Evolutionary conservation across 2,888 invertebrate species (phyloP).

Genomic region (Dynastes tityus): DNA sequence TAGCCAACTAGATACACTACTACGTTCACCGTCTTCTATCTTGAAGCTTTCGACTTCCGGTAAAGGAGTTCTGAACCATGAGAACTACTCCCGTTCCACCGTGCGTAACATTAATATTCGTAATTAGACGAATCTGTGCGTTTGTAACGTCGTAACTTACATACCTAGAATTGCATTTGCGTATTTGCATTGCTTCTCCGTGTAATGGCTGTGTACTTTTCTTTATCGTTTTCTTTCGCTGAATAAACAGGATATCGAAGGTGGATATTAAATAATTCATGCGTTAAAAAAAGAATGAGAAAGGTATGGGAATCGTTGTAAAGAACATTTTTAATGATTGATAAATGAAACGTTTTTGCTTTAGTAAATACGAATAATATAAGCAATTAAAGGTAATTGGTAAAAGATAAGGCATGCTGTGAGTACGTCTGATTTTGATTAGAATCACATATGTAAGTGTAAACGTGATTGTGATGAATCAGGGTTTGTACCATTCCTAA

Average conservation of each 20-base stretch:
- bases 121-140: constrained; percentile 38
- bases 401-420: too few relatives aligned
- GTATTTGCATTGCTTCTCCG: constrained; percentile 24
- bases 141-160: constrained; percentile 19
- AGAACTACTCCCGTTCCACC: constrained; percentile 37
- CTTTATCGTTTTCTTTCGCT: neutral
- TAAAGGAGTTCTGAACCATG: constrained; percentile 36
- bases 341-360: too few relatives aligned
- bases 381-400: too few relatives aligned
- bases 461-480: too few relatives aligned
- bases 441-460: too few relatives aligned
- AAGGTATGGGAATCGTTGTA: too few relatives aligned
- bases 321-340: too few relatives aligned
- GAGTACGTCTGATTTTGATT: too few relatives aligned
- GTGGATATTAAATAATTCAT: constrained; percentile 11
- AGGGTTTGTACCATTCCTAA: too few relatives aligned
- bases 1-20: neutral
- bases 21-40: neutral
- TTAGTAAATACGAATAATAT: too few relatives aligned
- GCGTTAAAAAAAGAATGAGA: neutral
- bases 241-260: constrained; percentile 26
- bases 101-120: constrained; percentile 40
- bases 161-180: constrained; percentile 20
- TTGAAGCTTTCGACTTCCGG: constrained; percentile 15
- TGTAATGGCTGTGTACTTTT: neutral